These are phyloP conservation scores for Micropoecilia bifurca DNA, from an alignment of 2,797 vertebrate species.

Conservation along the genomic window DNA sequence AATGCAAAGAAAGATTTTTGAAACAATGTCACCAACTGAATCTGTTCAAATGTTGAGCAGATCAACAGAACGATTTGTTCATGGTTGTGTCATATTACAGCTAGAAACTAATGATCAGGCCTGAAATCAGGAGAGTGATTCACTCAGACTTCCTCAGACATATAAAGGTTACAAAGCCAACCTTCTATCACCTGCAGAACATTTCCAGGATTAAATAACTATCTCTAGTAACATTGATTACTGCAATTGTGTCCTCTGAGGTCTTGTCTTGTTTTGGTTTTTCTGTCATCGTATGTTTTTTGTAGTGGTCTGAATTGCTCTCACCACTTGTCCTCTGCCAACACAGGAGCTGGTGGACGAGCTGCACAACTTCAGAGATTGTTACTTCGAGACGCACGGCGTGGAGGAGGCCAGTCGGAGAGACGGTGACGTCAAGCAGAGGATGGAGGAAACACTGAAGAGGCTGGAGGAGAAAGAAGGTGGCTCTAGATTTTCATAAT, in stretches of 20 bases:
- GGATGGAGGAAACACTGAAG: conserved; percentile 82
- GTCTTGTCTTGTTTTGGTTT: not conserved
- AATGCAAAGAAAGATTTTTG: not conserved
- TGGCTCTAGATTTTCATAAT: conserved; percentile 30
- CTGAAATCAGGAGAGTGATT: not conserved
- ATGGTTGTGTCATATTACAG: not conserved
- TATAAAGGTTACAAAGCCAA: not conserved
- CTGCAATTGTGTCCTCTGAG: not conserved
- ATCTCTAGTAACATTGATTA: not conserved
- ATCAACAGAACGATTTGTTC: no score
- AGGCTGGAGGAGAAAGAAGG: conserved; percentile 85
- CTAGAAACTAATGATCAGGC: not conserved
- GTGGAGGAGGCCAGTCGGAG: conserved; percentile 87
- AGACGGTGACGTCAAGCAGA: conserved; percentile 81
- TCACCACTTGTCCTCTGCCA: not conserved
- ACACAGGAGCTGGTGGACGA: conserved; percentile 87
- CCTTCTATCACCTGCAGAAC: not conserved
- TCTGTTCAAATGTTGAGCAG: not conserved
- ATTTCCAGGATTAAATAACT: not conserved
- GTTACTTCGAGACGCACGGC: conserved; percentile 88
- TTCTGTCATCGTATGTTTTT: not conserved
- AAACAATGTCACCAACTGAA: not conserved
- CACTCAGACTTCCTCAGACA: not conserved
- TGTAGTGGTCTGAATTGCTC: not conserved
- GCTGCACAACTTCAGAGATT: conserved; percentile 87